Conservation (phyloP, 2,113 vertebrate genomes). For the Oxygymnocypris stewartii region DNA sequence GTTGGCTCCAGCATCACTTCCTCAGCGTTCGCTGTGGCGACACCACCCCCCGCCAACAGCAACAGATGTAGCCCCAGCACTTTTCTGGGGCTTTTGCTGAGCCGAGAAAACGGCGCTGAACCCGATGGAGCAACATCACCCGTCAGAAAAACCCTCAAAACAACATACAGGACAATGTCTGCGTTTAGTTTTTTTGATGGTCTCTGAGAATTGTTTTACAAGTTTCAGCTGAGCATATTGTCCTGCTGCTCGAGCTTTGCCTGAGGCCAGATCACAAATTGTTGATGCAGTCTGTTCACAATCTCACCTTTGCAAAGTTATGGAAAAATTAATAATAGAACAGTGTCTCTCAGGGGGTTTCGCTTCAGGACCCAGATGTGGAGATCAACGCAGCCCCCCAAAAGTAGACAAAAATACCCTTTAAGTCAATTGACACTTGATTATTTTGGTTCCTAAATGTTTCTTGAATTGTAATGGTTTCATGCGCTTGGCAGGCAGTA, state of each 20-base stretch:
- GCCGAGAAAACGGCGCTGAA: conserved; percentile 26
- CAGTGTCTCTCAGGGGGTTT: neutral
- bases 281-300: conserved; percentile 11
- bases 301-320: conserved; percentile 15
- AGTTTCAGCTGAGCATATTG: conserved; percentile 18
- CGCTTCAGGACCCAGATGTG: neutral
- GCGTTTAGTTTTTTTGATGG: conserved; percentile 18
- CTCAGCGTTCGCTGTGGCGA: conserved; percentile 49
- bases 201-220: neutral
- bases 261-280: conserved; percentile 24
- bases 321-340: neutral
- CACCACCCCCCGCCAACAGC: conserved; percentile 51
- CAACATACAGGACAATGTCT: neutral
- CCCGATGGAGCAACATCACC: conserved; percentile 16
- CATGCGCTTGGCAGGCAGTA: neutral
- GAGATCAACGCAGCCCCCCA: neutral
- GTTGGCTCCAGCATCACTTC: conserved; percentile 56
- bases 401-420: neutral
- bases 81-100: conserved; percentile 53
- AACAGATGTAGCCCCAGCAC: conserved; percentile 55
- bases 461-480: neutral
- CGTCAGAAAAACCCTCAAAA: conserved; percentile 23
- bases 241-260: conserved; percentile 21
- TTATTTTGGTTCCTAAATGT: neutral
- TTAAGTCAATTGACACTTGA: neutral